Conservation (phyloP, 2,797 vertebrate genomes). For the Acanthopagrus latus region DNA sequence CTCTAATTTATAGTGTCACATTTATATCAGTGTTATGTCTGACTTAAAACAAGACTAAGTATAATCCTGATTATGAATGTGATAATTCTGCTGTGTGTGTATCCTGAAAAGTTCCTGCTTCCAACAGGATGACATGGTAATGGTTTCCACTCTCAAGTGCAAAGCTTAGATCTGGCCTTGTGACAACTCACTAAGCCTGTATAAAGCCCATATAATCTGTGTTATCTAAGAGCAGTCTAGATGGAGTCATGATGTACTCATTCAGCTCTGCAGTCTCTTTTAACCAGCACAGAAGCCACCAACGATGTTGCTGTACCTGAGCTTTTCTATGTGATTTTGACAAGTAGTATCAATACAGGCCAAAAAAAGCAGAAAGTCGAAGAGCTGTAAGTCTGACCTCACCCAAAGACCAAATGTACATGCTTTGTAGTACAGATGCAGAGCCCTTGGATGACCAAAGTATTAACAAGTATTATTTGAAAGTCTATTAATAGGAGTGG, state of each 20-base stretch:
- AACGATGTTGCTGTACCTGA: background rate
- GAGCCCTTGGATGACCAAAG: background rate
- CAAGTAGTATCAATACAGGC: background rate
- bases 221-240: slow-evolving; percentile 33
- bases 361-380: background rate
- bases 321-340: background rate
- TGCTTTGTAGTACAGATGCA: background rate
- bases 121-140: background rate
- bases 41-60: background rate
- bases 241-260: background rate
- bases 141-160: background rate
- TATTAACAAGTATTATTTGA: background rate
- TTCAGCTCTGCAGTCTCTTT: slow-evolving; percentile 2
- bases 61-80: background rate
- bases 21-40: background rate
- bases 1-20: background rate
- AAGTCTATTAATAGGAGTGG: background rate
- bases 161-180: background rate
- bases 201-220: slow-evolving; percentile 27
- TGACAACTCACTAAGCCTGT: slow-evolving; percentile 7
- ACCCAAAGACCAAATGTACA: no score
- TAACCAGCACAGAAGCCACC: background rate
- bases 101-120: background rate
- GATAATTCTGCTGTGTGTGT: background rate
- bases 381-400: background rate